phyloP scores from a whole-genome alignment of 2,888 invertebrate species.

The Mimumesa dahlbomi region DNA sequence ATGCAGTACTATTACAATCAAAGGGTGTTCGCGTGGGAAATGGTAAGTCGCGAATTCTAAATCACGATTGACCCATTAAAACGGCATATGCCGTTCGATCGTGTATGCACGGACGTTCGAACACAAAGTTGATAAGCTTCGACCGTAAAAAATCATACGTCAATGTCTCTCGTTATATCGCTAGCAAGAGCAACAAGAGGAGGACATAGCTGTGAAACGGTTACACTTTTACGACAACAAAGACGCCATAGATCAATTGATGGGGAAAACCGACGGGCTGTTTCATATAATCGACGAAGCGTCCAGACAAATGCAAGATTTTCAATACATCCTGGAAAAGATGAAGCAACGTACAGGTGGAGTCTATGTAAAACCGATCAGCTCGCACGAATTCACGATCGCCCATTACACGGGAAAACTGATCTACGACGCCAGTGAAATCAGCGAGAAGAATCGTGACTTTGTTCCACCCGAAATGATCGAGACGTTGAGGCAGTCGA shows the following conservation, averaged over 20 bases:
- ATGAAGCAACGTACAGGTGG: conserved; percentile 82
- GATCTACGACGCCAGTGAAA: conserved; percentile 90
- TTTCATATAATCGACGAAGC: conserved; percentile 94
- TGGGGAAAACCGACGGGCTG: conserved; percentile 91
- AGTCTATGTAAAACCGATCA: conserved; percentile 82
- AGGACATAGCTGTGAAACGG: conserved; percentile 87
- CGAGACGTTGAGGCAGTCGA: conserved; percentile 90
- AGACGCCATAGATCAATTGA: conserved; percentile 91
- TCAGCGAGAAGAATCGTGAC: conserved; percentile 94
- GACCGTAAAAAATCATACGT: not conserved
- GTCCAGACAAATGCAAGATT: conserved; percentile 87
- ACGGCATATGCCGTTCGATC: too few relatives aligned
- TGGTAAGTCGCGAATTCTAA: conserved; percentile 84
- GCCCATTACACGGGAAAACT: conserved; percentile 96
- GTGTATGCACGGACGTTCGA: too few relatives aligned
- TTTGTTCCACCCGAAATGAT: conserved; percentile 95
- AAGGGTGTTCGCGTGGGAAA: conserved; percentile 94
- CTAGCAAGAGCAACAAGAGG: conserved; percentile 87
- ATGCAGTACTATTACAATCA: conserved; percentile 97
- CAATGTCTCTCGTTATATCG: not conserved
- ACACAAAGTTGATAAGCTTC: too few relatives aligned
- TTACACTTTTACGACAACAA: conserved; percentile 94
- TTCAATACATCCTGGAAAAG: conserved; percentile 86
- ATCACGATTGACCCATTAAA: too few relatives aligned
- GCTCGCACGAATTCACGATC: conserved; percentile 88